Evolutionary conservation across 2,888 invertebrate genomes (phyloP).

Genomic region (Chloroclysta siterata): DNA sequence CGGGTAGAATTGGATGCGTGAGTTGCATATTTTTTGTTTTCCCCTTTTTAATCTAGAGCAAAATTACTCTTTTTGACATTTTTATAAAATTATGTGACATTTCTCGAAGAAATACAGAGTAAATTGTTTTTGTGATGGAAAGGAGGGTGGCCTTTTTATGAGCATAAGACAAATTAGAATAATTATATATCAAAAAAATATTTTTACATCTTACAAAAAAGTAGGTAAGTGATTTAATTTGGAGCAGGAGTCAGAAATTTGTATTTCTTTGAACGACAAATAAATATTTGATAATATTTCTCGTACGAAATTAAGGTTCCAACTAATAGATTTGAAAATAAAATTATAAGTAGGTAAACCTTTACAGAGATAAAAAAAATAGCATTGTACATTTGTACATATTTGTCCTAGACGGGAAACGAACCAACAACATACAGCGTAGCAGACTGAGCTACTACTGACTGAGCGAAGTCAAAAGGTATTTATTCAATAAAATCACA

Average conservation of each 20-base stretch:
- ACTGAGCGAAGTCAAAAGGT: too few relatives aligned
- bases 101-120: slow-evolving; percentile 6
- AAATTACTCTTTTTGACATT: slow-evolving; percentile 28
- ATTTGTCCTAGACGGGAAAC: too few relatives aligned
- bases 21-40: slow-evolving; percentile 52
- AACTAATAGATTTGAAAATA: too few relatives aligned
- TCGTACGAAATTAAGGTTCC: too few relatives aligned
- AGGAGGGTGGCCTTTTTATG: slow-evolving; percentile 7
- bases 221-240: background rate
- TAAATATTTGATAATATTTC: too few relatives aligned
- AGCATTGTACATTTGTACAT: too few relatives aligned
- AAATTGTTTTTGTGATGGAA: slow-evolving; percentile 21
- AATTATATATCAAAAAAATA: slow-evolving; percentile 1
- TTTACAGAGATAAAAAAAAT: too few relatives aligned
- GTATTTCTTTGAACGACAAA: background rate
- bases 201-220: background rate
- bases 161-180: slow-evolving; percentile 7
- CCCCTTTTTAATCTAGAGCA: slow-evolving; percentile 38
- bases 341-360: too few relatives aligned
- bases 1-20: slow-evolving; percentile 48
- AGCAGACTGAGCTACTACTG: too few relatives aligned
- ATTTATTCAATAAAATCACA: too few relatives aligned
- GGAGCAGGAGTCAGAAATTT: background rate
- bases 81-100: slow-evolving; percentile 14
- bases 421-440: too few relatives aligned